These are phyloP conservation scores for Corticium candelabrum DNA, from an alignment of 37 sponge, comb jelly and placozoan species.

Conservation along the genomic window DNA sequence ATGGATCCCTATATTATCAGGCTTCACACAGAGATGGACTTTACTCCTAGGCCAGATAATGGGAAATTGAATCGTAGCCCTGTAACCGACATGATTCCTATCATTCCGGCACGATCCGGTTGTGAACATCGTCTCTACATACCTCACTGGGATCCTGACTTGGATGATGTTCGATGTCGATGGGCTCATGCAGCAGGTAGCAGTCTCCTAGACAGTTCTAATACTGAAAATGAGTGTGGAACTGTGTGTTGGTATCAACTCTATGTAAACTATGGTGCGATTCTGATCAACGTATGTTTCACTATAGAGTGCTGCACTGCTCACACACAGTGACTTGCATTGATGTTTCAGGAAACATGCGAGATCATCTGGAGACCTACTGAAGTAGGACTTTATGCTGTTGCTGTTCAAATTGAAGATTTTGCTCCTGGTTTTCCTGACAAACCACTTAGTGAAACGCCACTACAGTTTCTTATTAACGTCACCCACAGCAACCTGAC, in stretches of 20 bases:
- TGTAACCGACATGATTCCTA: not conserved
- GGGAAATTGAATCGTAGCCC: not conserved
- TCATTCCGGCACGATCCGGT: not conserved
- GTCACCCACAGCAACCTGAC: not conserved
- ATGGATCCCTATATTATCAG: not conserved
- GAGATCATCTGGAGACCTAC: not conserved
- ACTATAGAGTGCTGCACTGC: no score
- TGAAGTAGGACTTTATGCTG: not conserved
- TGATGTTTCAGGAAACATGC: slow-evolving; percentile 3
- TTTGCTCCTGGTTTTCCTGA: not conserved
- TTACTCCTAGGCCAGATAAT: not conserved
- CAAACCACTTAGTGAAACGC: not conserved
- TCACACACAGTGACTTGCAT: no score
- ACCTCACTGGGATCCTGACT: not conserved
- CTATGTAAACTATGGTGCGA: not conserved
- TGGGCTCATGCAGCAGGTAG: not conserved
- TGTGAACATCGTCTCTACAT: not conserved
- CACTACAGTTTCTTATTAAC: not conserved
- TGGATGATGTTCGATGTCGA: not conserved
- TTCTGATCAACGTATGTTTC: no score
- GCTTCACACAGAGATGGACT: not conserved
- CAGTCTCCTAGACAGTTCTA: not conserved
- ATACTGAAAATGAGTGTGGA: no score
- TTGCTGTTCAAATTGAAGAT: not conserved
- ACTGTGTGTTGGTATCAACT: not conserved